A percentile compares a stretch with the other conserved stretches of the same genome.
phyloP scores from a whole-genome alignment of 2,113 vertebrate species.

The Leptocoma aspasia region DNA sequence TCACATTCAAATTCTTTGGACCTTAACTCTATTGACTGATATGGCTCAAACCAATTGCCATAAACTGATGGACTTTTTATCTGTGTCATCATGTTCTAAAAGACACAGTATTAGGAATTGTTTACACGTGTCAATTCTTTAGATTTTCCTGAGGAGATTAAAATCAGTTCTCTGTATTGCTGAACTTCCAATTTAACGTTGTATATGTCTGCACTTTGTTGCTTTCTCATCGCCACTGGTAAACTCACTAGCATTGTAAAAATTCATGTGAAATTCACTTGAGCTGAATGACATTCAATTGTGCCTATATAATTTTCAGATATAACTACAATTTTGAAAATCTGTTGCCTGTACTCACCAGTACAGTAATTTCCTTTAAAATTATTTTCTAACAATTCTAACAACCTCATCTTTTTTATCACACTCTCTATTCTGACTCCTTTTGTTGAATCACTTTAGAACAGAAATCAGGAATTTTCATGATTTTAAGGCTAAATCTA shows the following conservation, averaged over 20 bases:
- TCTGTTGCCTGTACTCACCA: background rate
- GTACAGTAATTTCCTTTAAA: background rate
- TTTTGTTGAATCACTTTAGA: background rate
- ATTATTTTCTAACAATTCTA: background rate
- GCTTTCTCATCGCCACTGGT: background rate
- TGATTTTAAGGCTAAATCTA: background rate
- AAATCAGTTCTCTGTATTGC: background rate
- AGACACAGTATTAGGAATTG: background rate
- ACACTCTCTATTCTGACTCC: accelerated
- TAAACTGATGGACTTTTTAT: background rate
- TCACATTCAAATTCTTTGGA: background rate
- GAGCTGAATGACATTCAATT: background rate
- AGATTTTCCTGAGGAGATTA: background rate
- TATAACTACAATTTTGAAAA: background rate
- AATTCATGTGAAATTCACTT: background rate
- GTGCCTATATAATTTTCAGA: background rate
- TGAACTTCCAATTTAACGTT: background rate
- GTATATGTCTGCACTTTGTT: background rate
- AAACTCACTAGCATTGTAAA: background rate
- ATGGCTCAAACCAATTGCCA: background rate
- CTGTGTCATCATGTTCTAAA: background rate
- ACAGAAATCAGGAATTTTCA: background rate
- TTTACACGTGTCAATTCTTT: background rate
- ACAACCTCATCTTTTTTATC: background rate
- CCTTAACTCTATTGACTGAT: background rate